Percentiles rank a stretch among this genome's conserved stretches.
Evolutionary conservation across 1,140 invertebrate genomes (phyloP).

Genomic region (Drosophila kurseongensis): DNA sequence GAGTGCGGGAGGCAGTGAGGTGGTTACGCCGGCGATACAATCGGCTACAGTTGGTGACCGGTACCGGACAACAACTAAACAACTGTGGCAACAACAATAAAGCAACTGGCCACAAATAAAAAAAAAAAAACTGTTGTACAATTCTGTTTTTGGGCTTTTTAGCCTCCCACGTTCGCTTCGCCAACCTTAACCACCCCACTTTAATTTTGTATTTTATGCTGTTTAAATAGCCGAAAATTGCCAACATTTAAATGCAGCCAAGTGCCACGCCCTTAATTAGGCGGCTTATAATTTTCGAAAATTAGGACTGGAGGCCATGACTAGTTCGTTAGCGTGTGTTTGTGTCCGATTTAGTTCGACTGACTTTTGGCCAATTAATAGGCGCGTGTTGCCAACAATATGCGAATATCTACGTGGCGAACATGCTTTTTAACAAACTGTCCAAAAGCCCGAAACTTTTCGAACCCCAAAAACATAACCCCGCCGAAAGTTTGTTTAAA

Average conservation of each 20-base stretch:
- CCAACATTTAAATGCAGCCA: constrained; percentile 51
- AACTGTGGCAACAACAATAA: background rate
- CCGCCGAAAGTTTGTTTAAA: background rate
- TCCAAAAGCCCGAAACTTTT: constrained; percentile 10
- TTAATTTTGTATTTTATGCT: constrained; percentile 33
- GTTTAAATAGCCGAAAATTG: constrained; percentile 55
- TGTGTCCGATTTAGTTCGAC: constrained; percentile 26
- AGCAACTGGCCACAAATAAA: constrained; percentile 49
- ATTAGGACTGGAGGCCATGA: background rate
- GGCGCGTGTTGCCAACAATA: constrained; percentile 58
- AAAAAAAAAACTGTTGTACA: constrained; percentile 39
- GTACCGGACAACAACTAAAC: constrained; percentile 22
- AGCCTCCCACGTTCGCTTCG: too few relatives aligned
- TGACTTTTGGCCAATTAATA: constrained; percentile 62
- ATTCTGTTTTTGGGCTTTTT: constrained; percentile 26
- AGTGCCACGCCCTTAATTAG: constrained; percentile 57
- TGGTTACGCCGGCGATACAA: constrained; percentile 30
- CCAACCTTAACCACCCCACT: background rate
- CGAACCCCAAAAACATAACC: background rate
- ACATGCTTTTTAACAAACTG: constrained; percentile 28
- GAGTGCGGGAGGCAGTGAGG: background rate
- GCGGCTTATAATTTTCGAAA: constrained; percentile 46
- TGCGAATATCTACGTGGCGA: constrained; percentile 42
- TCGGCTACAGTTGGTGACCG: constrained; percentile 49
- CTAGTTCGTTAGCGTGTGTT: constrained; percentile 31